Evolutionary conservation across 2,888 invertebrate genomes (phyloP).

Genomic region (Drosophila bunnanda): DNA sequence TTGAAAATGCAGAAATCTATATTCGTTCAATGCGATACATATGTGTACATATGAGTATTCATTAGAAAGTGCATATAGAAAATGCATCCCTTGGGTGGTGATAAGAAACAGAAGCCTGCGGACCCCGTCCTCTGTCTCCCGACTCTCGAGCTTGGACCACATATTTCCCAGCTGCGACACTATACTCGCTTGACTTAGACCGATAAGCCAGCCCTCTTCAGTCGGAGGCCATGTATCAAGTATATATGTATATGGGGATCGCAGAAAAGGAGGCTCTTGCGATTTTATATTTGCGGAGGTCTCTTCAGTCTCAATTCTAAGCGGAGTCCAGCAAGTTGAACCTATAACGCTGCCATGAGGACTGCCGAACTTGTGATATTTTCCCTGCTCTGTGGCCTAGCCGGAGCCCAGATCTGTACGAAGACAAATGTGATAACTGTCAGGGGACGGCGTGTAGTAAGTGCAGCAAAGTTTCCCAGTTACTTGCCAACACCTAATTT

Average conservation of each 20-base stretch:
- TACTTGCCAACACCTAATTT: neutral
- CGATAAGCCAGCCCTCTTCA: constrained; percentile 17
- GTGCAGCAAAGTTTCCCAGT: neutral
- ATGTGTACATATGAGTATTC: neutral
- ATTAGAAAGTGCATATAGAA: neutral
- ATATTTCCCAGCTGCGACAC: constrained; percentile 4
- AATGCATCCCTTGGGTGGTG: neutral
- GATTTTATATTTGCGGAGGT: constrained; percentile 16
- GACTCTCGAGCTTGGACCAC: neutral
- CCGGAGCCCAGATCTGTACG: constrained; percentile 10
- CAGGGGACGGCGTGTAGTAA: neutral
- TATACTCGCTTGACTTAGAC: constrained; percentile 7
- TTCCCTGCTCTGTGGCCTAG: constrained; percentile 33
- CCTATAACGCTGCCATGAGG: constrained; percentile 36
- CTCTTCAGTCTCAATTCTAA: constrained; percentile 42
- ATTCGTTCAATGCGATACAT: too few species aligned
- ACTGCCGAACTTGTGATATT: constrained; percentile 36
- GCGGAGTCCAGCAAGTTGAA: constrained; percentile 15
- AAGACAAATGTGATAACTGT: accelerated
- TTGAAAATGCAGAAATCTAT: too few species aligned
- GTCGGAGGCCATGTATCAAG: constrained; percentile 8
- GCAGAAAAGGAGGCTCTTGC: constrained; percentile 1
- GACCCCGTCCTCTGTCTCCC: neutral
- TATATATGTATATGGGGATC: neutral
- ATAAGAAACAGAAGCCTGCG: constrained; percentile 13